Evolutionary conservation across 2,888 invertebrate genomes (phyloP).

Genomic region (Yponomeuta plumbellus): DNA sequence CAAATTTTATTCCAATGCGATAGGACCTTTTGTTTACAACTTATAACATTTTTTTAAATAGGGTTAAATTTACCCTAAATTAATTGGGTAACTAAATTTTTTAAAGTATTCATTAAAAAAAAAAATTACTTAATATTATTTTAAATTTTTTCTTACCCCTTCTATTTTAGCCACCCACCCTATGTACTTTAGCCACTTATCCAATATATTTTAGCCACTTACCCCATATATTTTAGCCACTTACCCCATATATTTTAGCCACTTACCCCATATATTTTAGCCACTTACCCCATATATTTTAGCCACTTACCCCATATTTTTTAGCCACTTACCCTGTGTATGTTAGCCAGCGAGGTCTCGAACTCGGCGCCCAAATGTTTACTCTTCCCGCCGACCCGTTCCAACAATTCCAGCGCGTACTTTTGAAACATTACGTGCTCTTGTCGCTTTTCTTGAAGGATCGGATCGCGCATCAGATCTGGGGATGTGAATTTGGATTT

Average conservation of each 20-base stretch:
- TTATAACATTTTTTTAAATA: too few species aligned
- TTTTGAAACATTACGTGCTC: slow-evolving; percentile 98
- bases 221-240: background rate
- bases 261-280: background rate
- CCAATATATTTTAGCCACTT: background rate
- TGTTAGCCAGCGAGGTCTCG: slow-evolving; percentile 91
- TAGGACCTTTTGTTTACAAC: too few species aligned
- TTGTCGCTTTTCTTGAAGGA: slow-evolving; percentile 95
- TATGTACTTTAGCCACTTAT: background rate
- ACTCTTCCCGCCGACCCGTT: slow-evolving; percentile 93
- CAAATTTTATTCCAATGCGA: too few species aligned
- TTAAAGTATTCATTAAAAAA: too few species aligned
- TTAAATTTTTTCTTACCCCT: background rate
- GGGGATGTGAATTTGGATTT: slow-evolving; percentile 26
- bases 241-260: too few species aligned
- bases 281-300: background rate
- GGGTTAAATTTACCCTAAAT: too few species aligned
- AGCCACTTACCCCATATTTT: background rate
- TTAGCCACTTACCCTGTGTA: slow-evolving; percentile 81
- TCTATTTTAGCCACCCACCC: background rate
- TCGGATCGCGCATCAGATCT: slow-evolving; percentile 96
- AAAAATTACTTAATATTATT: too few species aligned
- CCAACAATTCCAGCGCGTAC: slow-evolving; percentile 92
- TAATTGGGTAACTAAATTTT: too few species aligned
- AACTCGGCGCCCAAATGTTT: slow-evolving; percentile 86